Conservation (phyloP, 2,113 vertebrate species). For the Centropus unirufus region DNA sequence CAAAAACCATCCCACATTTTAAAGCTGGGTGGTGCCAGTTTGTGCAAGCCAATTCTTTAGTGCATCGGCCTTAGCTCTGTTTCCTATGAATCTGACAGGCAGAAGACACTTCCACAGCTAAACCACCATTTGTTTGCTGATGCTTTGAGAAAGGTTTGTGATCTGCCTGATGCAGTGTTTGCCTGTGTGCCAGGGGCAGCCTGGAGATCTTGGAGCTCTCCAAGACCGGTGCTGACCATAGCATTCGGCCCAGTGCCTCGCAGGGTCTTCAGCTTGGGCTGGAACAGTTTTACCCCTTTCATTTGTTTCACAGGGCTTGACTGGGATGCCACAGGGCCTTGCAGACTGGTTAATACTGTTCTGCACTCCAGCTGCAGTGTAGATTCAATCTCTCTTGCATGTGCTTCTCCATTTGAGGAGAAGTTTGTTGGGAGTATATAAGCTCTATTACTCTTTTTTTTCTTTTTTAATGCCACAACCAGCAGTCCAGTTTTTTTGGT, state of each 20-base stretch:
- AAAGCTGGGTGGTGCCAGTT: neutral
- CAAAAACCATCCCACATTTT: neutral
- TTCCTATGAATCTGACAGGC: neutral
- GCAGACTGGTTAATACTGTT: neutral
- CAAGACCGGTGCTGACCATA: neutral
- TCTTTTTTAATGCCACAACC: neutral
- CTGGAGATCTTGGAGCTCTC: neutral
- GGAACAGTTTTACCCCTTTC: neutral
- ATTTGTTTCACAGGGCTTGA: neutral
- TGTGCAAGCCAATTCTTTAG: neutral
- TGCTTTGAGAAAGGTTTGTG: neutral
- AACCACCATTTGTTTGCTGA: neutral
- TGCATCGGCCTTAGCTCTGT: neutral
- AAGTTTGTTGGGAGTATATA: neutral
- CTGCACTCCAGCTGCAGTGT: neutral
- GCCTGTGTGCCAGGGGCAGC: neutral
- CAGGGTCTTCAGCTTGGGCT: neutral
- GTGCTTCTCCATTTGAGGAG: neutral
- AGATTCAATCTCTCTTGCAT: neutral
- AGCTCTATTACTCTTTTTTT: neutral
- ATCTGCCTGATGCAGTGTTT: neutral
- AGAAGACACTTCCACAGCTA: neutral
- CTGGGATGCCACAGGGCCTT: neutral
- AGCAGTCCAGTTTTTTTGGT: neutral
- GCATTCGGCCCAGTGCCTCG: neutral